A percentile compares a stretch with the other conserved stretches of the same genome.
Evolutionary conservation across 2,113 vertebrate genomes (phyloP).

Genomic region (Falco punctatus): DNA sequence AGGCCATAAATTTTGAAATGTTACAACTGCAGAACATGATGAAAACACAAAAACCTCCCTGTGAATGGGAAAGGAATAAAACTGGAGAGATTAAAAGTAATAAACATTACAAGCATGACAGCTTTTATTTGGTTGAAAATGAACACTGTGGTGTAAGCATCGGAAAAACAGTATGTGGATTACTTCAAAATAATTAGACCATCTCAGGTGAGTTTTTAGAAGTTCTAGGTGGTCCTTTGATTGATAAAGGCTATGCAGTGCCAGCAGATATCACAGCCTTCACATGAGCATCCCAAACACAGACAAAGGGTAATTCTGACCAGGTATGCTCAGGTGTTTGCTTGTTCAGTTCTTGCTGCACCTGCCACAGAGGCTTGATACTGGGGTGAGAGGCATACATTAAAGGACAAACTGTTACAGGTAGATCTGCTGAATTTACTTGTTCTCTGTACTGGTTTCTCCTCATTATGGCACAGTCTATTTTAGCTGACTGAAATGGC

Average conservation of each 20-base stretch:
- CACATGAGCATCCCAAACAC: neutral
- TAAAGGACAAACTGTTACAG: neutral
- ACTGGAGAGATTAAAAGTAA: neutral
- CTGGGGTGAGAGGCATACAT: neutral
- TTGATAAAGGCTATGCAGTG: neutral
- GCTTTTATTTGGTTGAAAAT: neutral
- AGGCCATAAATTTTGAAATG: conserved; percentile 7
- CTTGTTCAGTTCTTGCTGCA: neutral
- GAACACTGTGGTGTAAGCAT: fast-evolving
- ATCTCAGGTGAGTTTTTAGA: neutral
- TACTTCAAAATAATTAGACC: neutral
- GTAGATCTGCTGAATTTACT: neutral
- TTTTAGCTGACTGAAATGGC: neutral
- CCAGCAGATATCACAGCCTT: neutral
- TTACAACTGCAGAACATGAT: neutral
- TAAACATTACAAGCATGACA: neutral
- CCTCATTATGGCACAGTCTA: neutral
- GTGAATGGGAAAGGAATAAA: neutral
- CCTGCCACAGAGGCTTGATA: neutral
- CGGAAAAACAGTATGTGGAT: neutral
- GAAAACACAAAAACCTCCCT: neutral
- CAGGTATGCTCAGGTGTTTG: neutral
- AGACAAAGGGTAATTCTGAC: neutral
- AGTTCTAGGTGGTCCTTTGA: neutral
- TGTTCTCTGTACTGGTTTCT: neutral